These are phyloP conservation scores for Volucella bombylans DNA, from an alignment of 2,888 invertebrate genomes.

Conservation along the genomic window DNA sequence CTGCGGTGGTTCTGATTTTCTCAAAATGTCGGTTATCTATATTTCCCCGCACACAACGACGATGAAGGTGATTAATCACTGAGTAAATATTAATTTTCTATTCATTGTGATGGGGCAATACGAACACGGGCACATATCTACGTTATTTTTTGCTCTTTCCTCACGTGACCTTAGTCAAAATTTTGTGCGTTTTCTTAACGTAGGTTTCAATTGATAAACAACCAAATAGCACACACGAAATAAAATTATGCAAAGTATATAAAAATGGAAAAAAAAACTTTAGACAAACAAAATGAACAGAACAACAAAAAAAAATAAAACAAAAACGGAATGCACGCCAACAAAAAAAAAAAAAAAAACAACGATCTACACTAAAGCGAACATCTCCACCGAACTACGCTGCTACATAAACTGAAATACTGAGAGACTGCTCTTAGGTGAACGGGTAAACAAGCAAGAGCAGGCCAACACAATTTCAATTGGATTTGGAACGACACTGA, in stretches of 20 bases:
- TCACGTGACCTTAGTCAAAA: conserved; percentile 68
- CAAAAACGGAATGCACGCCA: conserved; percentile 47
- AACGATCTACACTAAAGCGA: conserved; percentile 58
- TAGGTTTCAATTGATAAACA: conserved; percentile 57
- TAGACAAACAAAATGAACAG: conserved; percentile 24
- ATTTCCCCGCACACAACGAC: conserved; percentile 1
- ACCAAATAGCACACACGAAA: conserved; percentile 44
- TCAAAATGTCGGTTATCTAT: conserved; percentile 70
- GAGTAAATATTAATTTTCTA: conserved; percentile 54
- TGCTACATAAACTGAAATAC: conserved; percentile 7
- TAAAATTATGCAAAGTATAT: conserved; percentile 52
- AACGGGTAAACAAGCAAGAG: conserved; percentile 64
- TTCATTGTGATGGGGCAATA: conserved; percentile 28
- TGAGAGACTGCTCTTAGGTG: conserved; percentile 45
- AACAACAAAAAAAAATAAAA: conserved; percentile 24
- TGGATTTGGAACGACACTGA: conserved; percentile 39
- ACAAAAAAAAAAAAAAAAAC: conserved; percentile 29
- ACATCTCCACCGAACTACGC: conserved; percentile 62
- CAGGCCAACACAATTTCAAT: conserved; percentile 61
- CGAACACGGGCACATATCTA: conserved; percentile 16
- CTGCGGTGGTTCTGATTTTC: conserved; percentile 42
- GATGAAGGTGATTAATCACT: conserved; percentile 56
- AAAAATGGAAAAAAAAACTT: conserved; percentile 26
- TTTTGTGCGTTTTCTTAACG: conserved; percentile 55
- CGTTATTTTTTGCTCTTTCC: conserved; percentile 45